A percentile compares a stretch with the other conserved stretches of the same genome.
These are phyloP conservation scores for Tokudaia muenninki DNA, from an alignment of 2,797 vertebrate genomes.

Conservation along the genomic window DNA sequence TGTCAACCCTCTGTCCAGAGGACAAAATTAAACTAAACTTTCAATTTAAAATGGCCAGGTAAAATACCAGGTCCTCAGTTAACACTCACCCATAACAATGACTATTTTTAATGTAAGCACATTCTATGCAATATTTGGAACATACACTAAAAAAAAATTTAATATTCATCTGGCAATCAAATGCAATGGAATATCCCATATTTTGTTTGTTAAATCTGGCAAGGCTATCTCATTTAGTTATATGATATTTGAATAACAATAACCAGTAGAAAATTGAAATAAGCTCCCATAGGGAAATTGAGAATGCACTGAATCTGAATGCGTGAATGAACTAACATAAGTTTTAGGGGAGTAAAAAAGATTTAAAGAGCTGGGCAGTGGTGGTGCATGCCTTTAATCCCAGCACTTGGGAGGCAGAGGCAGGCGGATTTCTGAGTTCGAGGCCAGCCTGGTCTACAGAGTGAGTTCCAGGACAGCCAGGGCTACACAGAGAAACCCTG, in stretches of 20 bases:
- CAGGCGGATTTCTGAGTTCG: too few species aligned
- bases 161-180: conserved; percentile 31
- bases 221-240: neutral
- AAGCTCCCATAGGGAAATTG: neutral
- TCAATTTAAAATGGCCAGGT: neutral
- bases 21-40: conserved; percentile 20
- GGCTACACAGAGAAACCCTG: too few species aligned
- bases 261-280: conserved; percentile 27
- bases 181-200: neutral
- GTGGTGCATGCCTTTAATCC: too few species aligned
- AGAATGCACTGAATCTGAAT: neutral
- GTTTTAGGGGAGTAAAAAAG: neutral
- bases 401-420: too few species aligned
- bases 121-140: neutral
- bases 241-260: conserved; percentile 5
- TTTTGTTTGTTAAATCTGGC: conserved; percentile 26
- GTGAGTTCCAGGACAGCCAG: too few species aligned
- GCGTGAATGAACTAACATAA: neutral
- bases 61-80: neutral
- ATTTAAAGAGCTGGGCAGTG: neutral
- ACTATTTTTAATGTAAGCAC: neutral
- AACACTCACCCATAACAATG: neutral
- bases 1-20: neutral
- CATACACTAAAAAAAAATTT: neutral
- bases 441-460: too few species aligned